These are phyloP conservation scores for Pocillopora verrucosa DNA, from an alignment of 64 coral and sea anemone species.

Conservation along the genomic window DNA sequence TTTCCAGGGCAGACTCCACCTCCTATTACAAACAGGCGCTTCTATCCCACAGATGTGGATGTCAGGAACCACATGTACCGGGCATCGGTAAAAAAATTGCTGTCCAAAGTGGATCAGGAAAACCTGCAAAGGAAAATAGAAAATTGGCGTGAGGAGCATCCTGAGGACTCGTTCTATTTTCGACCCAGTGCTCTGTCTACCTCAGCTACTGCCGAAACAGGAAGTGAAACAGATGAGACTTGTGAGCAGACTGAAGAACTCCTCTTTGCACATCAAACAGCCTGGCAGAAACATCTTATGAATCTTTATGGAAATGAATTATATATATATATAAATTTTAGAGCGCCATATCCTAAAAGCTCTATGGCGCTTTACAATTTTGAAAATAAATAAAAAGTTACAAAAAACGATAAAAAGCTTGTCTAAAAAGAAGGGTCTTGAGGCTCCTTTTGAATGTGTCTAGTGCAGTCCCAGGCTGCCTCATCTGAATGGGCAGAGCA, in stretches of 20 bases:
- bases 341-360: no score
- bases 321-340: no score
- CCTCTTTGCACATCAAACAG: constrained; percentile 51
- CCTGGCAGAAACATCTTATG: constrained; percentile 71
- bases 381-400: no score
- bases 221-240: constrained; percentile 39
- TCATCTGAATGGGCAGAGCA: no score
- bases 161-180: constrained; percentile 58
- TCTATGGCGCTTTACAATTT: no score
- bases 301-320: constrained; percentile 60
- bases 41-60: constrained; percentile 77
- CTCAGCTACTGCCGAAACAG: constrained; percentile 29
- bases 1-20: constrained; percentile 27
- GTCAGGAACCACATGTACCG: constrained; percentile 69
- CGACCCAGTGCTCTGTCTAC: constrained; percentile 57
- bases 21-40: constrained; percentile 66
- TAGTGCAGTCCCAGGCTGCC: no score
- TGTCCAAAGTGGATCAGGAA: constrained; percentile 78
- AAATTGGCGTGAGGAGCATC: constrained; percentile 47
- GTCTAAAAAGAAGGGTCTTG: no score
- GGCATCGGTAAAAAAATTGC: constrained; percentile 61
- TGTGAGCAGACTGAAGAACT: not conserved
- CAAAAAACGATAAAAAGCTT: no score
- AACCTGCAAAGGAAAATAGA: constrained; percentile 70
- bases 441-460: no score